Evolutionary conservation across 2,797 vertebrate genomes (phyloP), one percentile per base, ranked within the genome.

Genomic region (Cirrhinus mrigala): DNA sequence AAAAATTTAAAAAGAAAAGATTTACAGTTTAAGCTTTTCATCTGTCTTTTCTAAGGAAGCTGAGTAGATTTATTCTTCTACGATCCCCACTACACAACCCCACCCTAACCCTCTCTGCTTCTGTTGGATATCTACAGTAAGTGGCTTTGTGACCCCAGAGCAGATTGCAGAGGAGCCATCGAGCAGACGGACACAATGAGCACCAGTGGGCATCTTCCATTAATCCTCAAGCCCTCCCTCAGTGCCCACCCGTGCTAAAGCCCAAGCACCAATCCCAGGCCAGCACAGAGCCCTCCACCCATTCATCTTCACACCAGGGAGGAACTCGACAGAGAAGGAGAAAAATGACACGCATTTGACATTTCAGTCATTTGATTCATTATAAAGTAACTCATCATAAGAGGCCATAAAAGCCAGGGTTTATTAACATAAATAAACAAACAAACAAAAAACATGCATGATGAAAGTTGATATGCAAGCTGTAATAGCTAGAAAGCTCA

Each of bases 241-340:
- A 88, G 85, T 66, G 88, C 91, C 90, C 90, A 90, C 88, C 89
- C 71, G 90, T 90, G 90, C 92, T 92, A 89, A 91, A 82, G 75
- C 85, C 62, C 16, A 58, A 60, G 77, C 60, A 88, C 91, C 93
- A 93, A 93, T 92, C 86, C 86, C 82, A 62, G 87, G 87, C 88
- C 87, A 83, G 91, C 91, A 90, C 81, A 90, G 85, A 90, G 90
- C 90, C 92, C 80, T 80, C 74, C 3, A 85, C 86, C 88, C 91
- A 94, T 94, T 94, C 91, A 93, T 94, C 94, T 90, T 92, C 92
- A 86, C 92, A 91, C 88, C 91, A n/a, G 92, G 92, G 90, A 92
- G 84, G 88, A 85, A 82, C 68, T 88, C 90, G 29, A 70, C 46
- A 81, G 29, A 77, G 52, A 27, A 20, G 50, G 29, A 86, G 69